Evolutionary conservation across 2,797 vertebrate species (phyloP), one percentile per base, ranked within the genome.

Genomic region (Emys orbicularis): DNA sequence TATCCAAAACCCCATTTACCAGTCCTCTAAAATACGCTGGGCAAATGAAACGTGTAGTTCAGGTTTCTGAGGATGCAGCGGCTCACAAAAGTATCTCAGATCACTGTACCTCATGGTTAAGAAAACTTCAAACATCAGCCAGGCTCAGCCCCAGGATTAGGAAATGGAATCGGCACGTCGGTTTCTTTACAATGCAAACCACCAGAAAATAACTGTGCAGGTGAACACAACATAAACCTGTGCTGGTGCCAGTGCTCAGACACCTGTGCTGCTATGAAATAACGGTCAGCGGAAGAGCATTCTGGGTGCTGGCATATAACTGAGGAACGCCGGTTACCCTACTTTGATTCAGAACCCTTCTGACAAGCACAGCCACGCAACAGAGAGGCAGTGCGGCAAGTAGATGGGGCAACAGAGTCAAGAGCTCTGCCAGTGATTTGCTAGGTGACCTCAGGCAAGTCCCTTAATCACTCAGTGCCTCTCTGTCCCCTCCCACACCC

Each of bases 91-190:
- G 74, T 5, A 49, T 86, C 54, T 57, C 89, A 76, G 27, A 34
- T 81, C 27, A 27, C 18, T 76, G 61, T 21, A 76, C 44, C 76
- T 79, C 72, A 16, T 61, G 29, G 37, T 92, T 92, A 94, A 96
- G 95, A 96, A 97, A 97, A 96, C 96, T 97, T 94, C 90, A 97
- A 95, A 95, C 92, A 94, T 97, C 96, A 97, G 92, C 84, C 92
- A 95, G 90, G 96, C 95, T 97, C 92, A 97, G 92, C 90, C 94
- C 96, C 94, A 97, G 92, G 84, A 94, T 97, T 94, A 97, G 86
- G 90, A 96, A 97, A 96, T 16, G 92, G 97, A 97, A 96, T 97
- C 95, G 93, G 89, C 89, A 95, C 94, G 92, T 96, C 93, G 94
- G 72, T 90, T 93, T 85, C 94, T 94, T 92, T 97, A 94, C 93